Percentiles rank a stretch among this genome's conserved stretches.
Evolutionary conservation across 2,797 vertebrate genomes (phyloP).

Genomic region (Acrocephalus scirpaceus): DNA sequence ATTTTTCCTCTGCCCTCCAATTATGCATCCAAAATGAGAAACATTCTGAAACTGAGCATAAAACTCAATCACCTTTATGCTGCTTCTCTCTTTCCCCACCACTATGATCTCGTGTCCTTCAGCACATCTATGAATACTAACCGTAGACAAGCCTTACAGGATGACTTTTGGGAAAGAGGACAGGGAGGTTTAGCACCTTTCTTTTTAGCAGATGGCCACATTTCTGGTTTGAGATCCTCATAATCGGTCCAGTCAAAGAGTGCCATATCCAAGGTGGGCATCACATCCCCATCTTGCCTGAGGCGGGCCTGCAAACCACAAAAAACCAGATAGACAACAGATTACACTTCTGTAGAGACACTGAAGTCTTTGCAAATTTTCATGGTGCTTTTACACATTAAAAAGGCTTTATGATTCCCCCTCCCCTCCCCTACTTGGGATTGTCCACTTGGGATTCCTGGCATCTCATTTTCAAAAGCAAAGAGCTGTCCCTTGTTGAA

Average conservation of each 20-base stretch:
- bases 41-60: not conserved
- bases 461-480: not conserved
- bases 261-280: constrained; percentile 95
- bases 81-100: not conserved
- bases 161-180: not conserved
- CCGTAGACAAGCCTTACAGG: not conserved
- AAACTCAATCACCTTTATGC: not conserved
- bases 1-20: constrained; percentile 1
- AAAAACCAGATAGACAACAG: not conserved
- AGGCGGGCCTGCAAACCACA: constrained; percentile 63
- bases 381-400: not conserved
- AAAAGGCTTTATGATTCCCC: not conserved
- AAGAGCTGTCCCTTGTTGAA: not conserved
- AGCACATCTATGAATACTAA: not conserved
- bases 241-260: constrained; percentile 99
- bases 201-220: constrained; percentile 88
- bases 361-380: not conserved
- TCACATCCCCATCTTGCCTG: constrained; percentile 87
- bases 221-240: constrained; percentile 93
- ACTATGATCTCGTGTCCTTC: not conserved
- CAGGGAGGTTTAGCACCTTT: constrained; percentile 80
- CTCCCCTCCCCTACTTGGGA: too few relatives aligned
- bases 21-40: not conserved
- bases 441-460: not conserved
- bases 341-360: not conserved